Conservation (phyloP, 2,888 invertebrate genomes). For the Nephrocerus scutellatus region DNA sequence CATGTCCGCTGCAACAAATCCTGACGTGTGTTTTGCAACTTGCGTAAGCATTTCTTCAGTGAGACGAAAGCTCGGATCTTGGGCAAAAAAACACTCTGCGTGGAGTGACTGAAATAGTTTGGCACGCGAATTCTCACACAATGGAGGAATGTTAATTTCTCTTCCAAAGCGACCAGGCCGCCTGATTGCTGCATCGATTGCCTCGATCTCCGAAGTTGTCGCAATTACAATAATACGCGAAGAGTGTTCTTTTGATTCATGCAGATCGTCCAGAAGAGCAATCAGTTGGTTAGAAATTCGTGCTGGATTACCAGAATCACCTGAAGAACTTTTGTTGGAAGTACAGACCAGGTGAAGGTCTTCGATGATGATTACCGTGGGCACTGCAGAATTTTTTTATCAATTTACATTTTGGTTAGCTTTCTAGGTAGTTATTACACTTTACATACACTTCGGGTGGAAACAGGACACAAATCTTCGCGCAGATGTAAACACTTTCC, state of each 20-base stretch:
- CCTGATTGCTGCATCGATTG: slow-evolving; percentile 49
- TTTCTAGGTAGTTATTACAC: neutral
- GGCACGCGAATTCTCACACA: slow-evolving; percentile 46
- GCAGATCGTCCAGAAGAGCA: slow-evolving; percentile 49
- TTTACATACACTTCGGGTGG: slow-evolving; percentile 33
- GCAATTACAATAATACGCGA: slow-evolving; percentile 50
- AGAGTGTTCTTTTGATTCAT: slow-evolving; percentile 20
- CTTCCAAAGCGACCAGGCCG: slow-evolving; percentile 53
- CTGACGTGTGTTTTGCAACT: slow-evolving; percentile 50
- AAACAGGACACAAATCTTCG: slow-evolving; percentile 33
- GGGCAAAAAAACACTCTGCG: slow-evolving; percentile 18
- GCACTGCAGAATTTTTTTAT: slow-evolving; percentile 26
- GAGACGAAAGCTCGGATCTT: slow-evolving; percentile 12
- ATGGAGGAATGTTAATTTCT: slow-evolving; percentile 51
- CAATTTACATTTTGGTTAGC: slow-evolving; percentile 23
- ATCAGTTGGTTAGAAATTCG: slow-evolving; percentile 49
- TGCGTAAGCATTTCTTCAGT: slow-evolving; percentile 28
- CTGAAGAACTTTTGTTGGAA: slow-evolving; percentile 28
- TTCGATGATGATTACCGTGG: slow-evolving; percentile 46
- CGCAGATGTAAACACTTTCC: slow-evolving; percentile 49
- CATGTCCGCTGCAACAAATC: slow-evolving; percentile 55
- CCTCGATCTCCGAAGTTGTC: slow-evolving; percentile 50
- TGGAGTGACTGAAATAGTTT: slow-evolving; percentile 43
- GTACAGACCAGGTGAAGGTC: slow-evolving; percentile 49
- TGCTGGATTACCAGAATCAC: slow-evolving; percentile 38